These are phyloP conservation scores for Sarcophaga bullata DNA, from an alignment of 1,140 invertebrate genomes.

Conservation along the genomic window DNA sequence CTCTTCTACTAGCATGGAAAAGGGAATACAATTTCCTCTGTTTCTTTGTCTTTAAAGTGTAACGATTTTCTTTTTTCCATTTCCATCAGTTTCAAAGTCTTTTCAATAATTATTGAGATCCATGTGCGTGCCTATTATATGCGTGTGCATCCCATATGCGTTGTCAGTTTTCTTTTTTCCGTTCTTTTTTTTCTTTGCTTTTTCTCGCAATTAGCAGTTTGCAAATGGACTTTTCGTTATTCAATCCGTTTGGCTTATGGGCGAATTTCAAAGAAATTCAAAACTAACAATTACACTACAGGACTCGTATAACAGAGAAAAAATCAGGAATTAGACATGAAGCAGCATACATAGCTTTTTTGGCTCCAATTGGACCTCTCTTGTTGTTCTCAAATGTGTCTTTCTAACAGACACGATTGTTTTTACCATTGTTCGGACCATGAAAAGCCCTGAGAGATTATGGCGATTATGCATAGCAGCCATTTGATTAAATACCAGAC, in stretches of 20 bases:
- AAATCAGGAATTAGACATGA: too few relatives aligned
- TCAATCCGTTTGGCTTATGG: neutral
- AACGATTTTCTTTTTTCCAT: neutral
- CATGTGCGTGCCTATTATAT: neutral
- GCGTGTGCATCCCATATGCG: neutral
- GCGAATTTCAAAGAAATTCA: neutral
- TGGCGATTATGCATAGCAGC: too few relatives aligned
- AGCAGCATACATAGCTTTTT: too few relatives aligned
- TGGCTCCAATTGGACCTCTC: too few relatives aligned
- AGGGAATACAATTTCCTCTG: neutral
- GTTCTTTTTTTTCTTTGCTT: neutral
- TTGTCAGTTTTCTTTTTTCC: too few relatives aligned
- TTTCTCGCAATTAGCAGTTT: slow-evolving; percentile 29
- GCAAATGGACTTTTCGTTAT: slow-evolving; percentile 35
- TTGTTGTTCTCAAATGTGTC: too few relatives aligned
- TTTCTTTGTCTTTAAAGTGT: neutral
- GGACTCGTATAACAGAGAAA: neutral
- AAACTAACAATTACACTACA: neutral
- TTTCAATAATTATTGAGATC: slow-evolving; percentile 10
- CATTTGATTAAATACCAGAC: too few relatives aligned
- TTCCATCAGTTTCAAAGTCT: neutral
- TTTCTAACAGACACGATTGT: too few relatives aligned
- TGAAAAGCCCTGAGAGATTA: too few relatives aligned
- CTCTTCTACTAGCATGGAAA: too few relatives aligned
- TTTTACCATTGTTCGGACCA: too few relatives aligned